Percentiles rank a stretch among this genome's conserved stretches.
Conservation (phyloP, 2,113 vertebrate genomes). For the Halichoeres trimaculatus region DNA sequence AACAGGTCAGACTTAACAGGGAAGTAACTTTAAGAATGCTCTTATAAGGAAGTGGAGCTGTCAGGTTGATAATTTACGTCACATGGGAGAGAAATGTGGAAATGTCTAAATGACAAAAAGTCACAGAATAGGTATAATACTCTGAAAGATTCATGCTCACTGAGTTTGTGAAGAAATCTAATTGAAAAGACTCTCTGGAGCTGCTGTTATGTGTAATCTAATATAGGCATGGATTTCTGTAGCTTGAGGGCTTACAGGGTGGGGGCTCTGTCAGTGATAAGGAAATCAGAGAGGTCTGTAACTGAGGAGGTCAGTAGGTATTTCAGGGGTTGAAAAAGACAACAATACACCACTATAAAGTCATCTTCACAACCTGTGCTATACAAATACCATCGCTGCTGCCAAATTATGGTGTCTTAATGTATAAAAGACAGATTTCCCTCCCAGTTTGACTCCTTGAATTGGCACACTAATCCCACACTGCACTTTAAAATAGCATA, state of each 20-base stretch:
- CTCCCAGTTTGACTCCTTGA: no score
- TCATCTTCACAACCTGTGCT: no score
- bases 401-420: no score
- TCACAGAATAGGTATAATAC: not conserved
- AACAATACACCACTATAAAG: no score
- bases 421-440: no score
- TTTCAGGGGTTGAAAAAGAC: no score
- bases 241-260: constrained; percentile 10
- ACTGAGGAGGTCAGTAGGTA: no score
- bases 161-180: not conserved
- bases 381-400: no score
- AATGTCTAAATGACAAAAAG: not conserved
- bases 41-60: constrained; percentile 28
- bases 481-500: no score
- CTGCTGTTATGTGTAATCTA: not conserved
- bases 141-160: not conserved
- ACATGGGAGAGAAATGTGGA: not conserved
- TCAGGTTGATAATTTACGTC: not conserved
- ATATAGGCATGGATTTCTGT: not conserved
- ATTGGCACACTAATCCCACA: no score
- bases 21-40: not conserved
- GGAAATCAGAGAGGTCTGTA: not conserved
- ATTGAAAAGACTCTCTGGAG: no score
- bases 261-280: constrained; percentile 17
- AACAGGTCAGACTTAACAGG: not conserved